Base-by-base conservation (phyloP, 2,888 invertebrate genomes). In the Ormia ochracea region DNA sequence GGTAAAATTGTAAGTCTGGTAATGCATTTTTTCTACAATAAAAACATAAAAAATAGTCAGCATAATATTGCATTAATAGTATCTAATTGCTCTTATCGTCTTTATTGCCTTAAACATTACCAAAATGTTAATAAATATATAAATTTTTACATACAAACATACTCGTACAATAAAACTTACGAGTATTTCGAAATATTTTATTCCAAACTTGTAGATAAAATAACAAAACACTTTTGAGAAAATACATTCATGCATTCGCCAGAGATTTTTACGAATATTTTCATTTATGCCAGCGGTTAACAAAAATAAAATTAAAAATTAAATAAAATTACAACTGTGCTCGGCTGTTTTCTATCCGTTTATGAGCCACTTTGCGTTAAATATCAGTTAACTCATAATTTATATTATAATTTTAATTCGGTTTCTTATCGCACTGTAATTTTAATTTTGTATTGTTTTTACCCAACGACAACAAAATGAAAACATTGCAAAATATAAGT, bases 331-430 rank as follows among this genome's bases (percentile, higher is more conserved):
- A 23, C 65, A 56, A 48, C 38, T 66, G 66, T 48, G 31, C 38
- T 58, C 48, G 9, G 36, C 45, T 50, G 41, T 33, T 31, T 33
- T 52, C 31, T 50, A 31, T 26, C 26, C 19, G 26, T 48, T 14
- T 36, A 28, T 52, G 28, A 61, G 12, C 52, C 28, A 69, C 45
- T 38, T 63, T 10, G 36, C 61, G 38, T 76, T 56, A 59, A 73
- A 73, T 61, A 52, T 61, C 31, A 52, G 23, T 61, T 61, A 66
- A 74, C 33, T 66, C 41, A 66, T 66, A 74, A n/a, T n/a, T 36
- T 17, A 26, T 63, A 61, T 12, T 21, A 45, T 45, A 12, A 12
- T 12, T 4, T 21, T 23, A 12, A 48, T 7, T 21, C 12, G 26
- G 21, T 28, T 61, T 72, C 14, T 45, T 63, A 12, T 36, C n/a